A percentile compares a stretch with the other conserved stretches of the same genome.
These are phyloP conservation scores for Iguana delicatissima DNA, from an alignment of 2,797 vertebrate species.

Conservation along the genomic window DNA sequence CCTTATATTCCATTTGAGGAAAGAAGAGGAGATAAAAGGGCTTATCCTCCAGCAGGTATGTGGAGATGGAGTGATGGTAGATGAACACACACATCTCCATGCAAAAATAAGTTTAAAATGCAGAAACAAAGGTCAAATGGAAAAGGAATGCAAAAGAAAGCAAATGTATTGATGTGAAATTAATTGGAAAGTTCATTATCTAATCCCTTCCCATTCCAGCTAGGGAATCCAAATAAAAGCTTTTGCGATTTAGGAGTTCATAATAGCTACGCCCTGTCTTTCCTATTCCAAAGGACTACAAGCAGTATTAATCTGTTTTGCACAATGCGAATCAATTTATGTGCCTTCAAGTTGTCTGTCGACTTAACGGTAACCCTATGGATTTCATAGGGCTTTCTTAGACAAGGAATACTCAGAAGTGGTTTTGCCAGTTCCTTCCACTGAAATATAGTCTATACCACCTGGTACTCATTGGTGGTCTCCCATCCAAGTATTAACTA, in stretches of 20 bases:
- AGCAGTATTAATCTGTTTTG: not conserved
- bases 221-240: not conserved
- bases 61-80: not conserved
- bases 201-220: not conserved
- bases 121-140: not conserved
- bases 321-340: not conserved
- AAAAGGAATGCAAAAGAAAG: slow-evolving; percentile 6
- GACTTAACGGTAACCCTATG: not conserved
- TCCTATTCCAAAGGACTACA: not conserved
- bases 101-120: not conserved
- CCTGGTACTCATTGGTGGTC: too few relatives aligned
- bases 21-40: not conserved
- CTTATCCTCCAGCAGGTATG: not conserved
- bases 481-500: too few relatives aligned
- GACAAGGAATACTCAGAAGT: not conserved
- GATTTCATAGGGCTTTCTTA: not conserved
- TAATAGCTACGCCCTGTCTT: too few relatives aligned
- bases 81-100: too few relatives aligned
- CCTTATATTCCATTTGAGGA: not conserved
- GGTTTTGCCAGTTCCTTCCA: not conserved
- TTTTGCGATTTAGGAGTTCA: not conserved
- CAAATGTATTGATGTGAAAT: not conserved
- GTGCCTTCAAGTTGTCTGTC: not conserved
- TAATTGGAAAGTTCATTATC: not conserved
- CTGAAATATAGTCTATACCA: not conserved